A percentile compares a stretch with the other conserved stretches of the same genome.
Evolutionary conservation across 2,113 vertebrate species (phyloP).

Genomic region (Climacteris rufus): DNA sequence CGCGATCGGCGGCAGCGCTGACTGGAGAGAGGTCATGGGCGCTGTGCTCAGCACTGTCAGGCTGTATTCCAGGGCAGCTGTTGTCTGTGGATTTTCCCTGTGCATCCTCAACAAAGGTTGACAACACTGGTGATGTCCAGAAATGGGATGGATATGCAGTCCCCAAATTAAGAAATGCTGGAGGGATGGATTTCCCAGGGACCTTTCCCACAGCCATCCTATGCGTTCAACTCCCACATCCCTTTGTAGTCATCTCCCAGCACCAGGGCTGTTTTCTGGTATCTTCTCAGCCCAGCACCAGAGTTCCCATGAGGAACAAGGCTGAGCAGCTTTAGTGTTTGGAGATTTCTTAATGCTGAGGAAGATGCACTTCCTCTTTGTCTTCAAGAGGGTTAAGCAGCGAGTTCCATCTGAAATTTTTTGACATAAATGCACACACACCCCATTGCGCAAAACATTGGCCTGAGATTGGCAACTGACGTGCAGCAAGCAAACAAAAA

Average conservation of each 20-base stretch:
- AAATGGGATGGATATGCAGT: neutral
- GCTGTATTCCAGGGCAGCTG: neutral
- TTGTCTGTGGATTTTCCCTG: neutral
- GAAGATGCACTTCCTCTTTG: neutral
- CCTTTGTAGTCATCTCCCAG: neutral
- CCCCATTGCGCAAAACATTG: neutral
- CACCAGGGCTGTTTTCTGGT: neutral
- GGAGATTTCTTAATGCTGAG: neutral
- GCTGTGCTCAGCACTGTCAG: rapidly evolving
- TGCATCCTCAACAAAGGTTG: neutral
- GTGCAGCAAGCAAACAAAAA: neutral
- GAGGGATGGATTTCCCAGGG: neutral
- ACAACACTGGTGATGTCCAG: neutral
- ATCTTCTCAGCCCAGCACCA: neutral
- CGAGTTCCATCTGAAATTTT: neutral
- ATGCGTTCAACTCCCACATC: neutral
- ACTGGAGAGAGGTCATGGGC: neutral
- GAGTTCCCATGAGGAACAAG: neutral
- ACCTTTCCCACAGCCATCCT: neutral
- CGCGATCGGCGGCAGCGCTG: rapidly evolving
- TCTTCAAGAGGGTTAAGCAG: neutral
- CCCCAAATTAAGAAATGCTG: neutral
- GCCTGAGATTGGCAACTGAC: neutral
- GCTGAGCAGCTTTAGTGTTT: neutral
- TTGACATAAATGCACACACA: neutral